Conservation (phyloP, 2,888 invertebrate species). For the Tetragnatha montana region DNA sequence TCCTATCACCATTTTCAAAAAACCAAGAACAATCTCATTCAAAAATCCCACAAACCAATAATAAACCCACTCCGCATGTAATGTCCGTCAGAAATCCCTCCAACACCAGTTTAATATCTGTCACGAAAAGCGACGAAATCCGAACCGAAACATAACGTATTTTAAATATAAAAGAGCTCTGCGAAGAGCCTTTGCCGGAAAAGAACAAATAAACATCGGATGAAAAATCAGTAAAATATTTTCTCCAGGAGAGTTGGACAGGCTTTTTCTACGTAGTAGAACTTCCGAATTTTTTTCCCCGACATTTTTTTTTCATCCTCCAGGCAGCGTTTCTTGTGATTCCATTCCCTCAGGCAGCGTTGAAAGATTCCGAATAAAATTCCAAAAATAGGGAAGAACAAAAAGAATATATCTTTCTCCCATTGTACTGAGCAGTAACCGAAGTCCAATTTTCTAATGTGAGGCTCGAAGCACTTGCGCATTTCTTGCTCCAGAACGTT, state of each 20-base stretch:
- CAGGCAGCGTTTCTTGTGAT: slow-evolving; percentile 12
- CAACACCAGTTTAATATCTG: neutral
- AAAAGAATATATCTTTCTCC: slow-evolving; percentile 9
- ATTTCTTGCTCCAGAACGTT: slow-evolving; percentile 20
- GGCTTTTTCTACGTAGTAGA: neutral
- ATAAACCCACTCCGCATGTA: neutral
- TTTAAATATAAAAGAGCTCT: slow-evolving; percentile 7
- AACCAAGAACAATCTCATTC: neutral
- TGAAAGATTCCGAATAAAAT: slow-evolving; percentile 45
- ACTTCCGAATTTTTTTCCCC: neutral
- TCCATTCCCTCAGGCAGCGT: slow-evolving; percentile 15
- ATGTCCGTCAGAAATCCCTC: neutral
- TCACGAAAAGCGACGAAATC: neutral
- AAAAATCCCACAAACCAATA: neutral
- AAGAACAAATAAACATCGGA: neutral
- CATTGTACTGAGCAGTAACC: slow-evolving; percentile 42
- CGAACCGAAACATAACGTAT: slow-evolving; percentile 4
- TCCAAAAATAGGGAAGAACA: slow-evolving; percentile 33
- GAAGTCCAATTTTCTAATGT: slow-evolving; percentile 62
- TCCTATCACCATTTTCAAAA: neutral
- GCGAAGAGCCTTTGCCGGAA: neutral
- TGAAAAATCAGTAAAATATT: slow-evolving; percentile 54
- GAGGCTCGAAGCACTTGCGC: slow-evolving; percentile 35
- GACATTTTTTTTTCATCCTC: slow-evolving; percentile 14
- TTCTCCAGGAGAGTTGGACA: neutral